Conservation (phyloP, 2,888 invertebrate species). For the Pyralis farinalis region DNA sequence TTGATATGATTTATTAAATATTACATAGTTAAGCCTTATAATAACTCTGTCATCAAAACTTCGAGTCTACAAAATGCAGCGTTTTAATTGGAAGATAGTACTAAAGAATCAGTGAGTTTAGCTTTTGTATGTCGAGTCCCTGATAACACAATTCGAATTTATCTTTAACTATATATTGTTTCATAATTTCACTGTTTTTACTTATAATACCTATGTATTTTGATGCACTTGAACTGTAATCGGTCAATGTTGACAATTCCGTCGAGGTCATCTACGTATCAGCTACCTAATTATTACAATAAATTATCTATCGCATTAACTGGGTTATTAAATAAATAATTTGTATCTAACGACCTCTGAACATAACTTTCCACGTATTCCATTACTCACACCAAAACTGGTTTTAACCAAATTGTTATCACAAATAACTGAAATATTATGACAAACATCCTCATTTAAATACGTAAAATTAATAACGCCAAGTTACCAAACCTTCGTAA, state of each 20-base stretch:
- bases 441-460: conserved; percentile 4
- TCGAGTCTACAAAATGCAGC: too few species aligned
- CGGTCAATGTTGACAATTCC: conserved; percentile 7
- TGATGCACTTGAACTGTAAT: conserved; percentile 10
- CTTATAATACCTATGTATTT: too few species aligned
- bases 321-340: conserved; percentile 8
- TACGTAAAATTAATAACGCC: conserved; percentile 10
- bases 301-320: conserved; percentile 2
- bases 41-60: too few species aligned
- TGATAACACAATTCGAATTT: background rate
- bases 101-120: too few species aligned
- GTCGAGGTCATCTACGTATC: conserved; percentile 4
- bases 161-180: too few species aligned
- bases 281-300: background rate
- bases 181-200: too few species aligned
- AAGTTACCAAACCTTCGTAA: conserved; percentile 12
- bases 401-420: conserved; percentile 8
- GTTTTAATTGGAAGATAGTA: too few species aligned
- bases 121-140: background rate
- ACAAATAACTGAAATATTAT: conserved; percentile 9
- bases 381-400: conserved; percentile 6
- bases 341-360: conserved; percentile 11
- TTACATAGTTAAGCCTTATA: too few species aligned
- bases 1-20: too few species aligned
- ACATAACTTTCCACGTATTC: conserved; percentile 9